phyloP scores from a whole-genome alignment of 2,888 invertebrate species.

The Aricia artaxerxes region DNA sequence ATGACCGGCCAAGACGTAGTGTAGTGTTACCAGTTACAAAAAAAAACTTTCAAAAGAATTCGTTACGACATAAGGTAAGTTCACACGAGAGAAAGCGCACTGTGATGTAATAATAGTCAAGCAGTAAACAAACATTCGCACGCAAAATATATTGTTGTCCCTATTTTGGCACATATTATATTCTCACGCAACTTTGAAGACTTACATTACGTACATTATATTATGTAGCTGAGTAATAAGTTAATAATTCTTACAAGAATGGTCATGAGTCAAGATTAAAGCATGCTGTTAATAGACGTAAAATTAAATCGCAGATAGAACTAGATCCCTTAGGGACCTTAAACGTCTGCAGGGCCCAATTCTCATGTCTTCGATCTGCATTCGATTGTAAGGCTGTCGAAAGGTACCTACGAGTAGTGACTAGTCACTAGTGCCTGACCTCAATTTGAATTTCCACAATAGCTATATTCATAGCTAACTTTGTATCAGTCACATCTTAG shows the following conservation, averaged over 20 bases:
- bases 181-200: background rate
- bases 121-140: background rate
- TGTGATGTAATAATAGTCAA: background rate
- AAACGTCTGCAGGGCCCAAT: background rate
- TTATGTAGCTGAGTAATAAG: too few relatives aligned
- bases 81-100: background rate
- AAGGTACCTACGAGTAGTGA: background rate
- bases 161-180: background rate
- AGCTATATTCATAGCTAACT: too few relatives aligned
- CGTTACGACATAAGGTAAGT: slow-evolving; percentile 4
- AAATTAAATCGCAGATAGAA: background rate
- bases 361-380: background rate
- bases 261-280: background rate
- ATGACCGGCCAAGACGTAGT: background rate
- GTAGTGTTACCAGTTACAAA: background rate
- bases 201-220: background rate
- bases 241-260: too few relatives aligned
- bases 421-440: background rate
- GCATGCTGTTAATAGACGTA: background rate
- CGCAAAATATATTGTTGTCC: background rate
- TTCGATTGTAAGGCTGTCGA: too few relatives aligned
- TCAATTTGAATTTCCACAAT: background rate
- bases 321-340: too few relatives aligned
- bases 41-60: background rate
- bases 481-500: too few relatives aligned